Conservation (phyloP, 2,113 vertebrate genomes). For the Pungitius pungitius region DNA sequence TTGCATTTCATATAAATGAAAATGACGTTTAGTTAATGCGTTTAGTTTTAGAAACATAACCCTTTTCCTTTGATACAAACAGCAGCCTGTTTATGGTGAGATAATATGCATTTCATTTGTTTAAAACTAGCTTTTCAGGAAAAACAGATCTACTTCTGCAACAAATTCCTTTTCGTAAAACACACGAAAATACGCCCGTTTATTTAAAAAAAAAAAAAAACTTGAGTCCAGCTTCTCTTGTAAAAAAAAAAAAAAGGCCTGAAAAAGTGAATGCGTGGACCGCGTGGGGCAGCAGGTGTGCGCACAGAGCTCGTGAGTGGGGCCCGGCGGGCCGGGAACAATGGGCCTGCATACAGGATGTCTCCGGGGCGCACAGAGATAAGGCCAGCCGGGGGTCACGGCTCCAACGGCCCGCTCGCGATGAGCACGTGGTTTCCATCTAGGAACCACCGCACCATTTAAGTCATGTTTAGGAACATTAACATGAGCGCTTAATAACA, state of each 20-base stretch:
- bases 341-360: conserved; percentile 77
- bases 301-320: conserved; percentile 53
- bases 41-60: background rate
- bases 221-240: background rate
- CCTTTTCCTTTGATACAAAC: too few relatives aligned
- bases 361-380: conserved; percentile 56
- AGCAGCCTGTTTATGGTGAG: background rate
- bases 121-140: background rate
- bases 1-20: background rate
- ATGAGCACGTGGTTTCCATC: background rate
- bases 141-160: background rate
- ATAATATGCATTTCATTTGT: background rate
- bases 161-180: background rate
- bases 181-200: background rate
- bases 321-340: conserved; percentile 58
- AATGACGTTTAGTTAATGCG: background rate
- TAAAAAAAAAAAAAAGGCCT: too few relatives aligned
- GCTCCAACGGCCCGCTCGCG: conserved; percentile 22
- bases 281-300: conserved; percentile 70
- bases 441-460: background rate
- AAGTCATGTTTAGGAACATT: too few relatives aligned
- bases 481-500: too few relatives aligned
- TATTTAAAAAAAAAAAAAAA: background rate
- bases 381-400: conserved; percentile 58
- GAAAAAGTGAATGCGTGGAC: background rate